Base-by-base conservation (phyloP, 2,113 vertebrate genomes). In the Psittacara wagleri region DNA sequence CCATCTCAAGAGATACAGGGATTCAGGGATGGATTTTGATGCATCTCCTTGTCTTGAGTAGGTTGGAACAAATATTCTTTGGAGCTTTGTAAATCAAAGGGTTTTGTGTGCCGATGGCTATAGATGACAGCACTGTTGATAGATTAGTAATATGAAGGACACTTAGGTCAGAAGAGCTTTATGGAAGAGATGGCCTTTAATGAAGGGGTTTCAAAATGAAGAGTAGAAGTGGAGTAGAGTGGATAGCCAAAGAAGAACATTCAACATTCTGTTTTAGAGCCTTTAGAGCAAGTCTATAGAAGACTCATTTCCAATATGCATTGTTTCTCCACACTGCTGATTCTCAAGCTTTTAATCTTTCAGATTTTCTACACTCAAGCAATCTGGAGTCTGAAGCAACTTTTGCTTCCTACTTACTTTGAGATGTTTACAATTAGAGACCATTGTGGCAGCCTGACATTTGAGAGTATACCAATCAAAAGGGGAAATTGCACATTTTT, bases 341-440 rank as follows among this genome's bases (percentile, higher is more conserved):
- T 33, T 74, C 51, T 77, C 19, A 33, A 72, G 10, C 8, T 73
- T 85, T 83, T 69, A 9, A 37, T n/a, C 41, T 1, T 1, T n/a
- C 28, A 43, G 20, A 17, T 9, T n/a, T 4, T 7, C 37, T 25
- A 23, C 8, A 20, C 7, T 57, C 11, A 44, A 89, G 51, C 0
- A 0, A 41, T 3, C 18, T 51, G 48, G 57, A 76, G 7, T 11
- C 46, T 23, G 49, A 84, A 48, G 41, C 8, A 66, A 54, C 33
- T 46, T 85, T 13, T 63, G 11, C 10, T 33, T 87, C 13, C 24
- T 37, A 0, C 66, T 69, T 48, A 0, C 62, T 73, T 48, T 59
- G 62, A 57, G 66, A 43, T 31, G 5, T 72, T 94, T 35, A 14
- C 5, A 18, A 18, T 49, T 57, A 31, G 17, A 80, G 28, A 24